Base-by-base conservation (phyloP, 2,113 vertebrate genomes). In the Neomonachus schauinslandi region DNA sequence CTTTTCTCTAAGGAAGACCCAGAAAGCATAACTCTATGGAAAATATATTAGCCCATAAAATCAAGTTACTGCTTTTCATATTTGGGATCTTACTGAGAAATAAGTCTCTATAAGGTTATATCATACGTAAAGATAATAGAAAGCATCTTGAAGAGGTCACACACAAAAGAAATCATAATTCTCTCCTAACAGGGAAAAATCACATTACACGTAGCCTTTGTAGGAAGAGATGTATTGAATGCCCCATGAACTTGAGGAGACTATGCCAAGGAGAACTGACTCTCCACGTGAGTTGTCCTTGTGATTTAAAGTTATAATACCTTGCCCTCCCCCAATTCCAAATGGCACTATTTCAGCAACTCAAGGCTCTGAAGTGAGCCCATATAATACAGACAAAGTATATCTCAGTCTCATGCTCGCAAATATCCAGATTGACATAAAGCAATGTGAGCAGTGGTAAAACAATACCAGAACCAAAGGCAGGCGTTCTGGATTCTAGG, bases 11-110 rank as follows among this genome's bases (percentile, higher is more conserved):
- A 87, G 26, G 67, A 88, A 96, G 46, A 16, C 82, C 96, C 69
- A 82, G 46, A 82, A 86, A 67, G 36, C 46, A 49, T 92, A 89
- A 95, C 55, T 94, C 67, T 94, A 59, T 1, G 59, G 69, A 92
- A 97, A 96, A 97, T 92, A 96, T 74, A 81, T 87, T 85, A 88
- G 74, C 36, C 53, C 80, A 91, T 94, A 97, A 97, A 96, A 91
- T 90, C 67, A 97, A 96, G 57, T 77, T 57, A 89, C 76, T 94
- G 57, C 88, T 81, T 76, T 91, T 95, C 77, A 89, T 93, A 92
- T 92, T 84, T 55, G 63, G 42, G 69, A 97, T 57, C 80, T 95
- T 92, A 87, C 91, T 88, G 46, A 94, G 36, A 97, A 97, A 94
- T 92, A 94, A 92, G 92, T 95, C 80, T 96, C 33, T 91, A 74